Evolutionary conservation across 2,888 invertebrate genomes (phyloP), one percentile per base, ranked within the genome.

Genomic region (Torymus texanus): DNA sequence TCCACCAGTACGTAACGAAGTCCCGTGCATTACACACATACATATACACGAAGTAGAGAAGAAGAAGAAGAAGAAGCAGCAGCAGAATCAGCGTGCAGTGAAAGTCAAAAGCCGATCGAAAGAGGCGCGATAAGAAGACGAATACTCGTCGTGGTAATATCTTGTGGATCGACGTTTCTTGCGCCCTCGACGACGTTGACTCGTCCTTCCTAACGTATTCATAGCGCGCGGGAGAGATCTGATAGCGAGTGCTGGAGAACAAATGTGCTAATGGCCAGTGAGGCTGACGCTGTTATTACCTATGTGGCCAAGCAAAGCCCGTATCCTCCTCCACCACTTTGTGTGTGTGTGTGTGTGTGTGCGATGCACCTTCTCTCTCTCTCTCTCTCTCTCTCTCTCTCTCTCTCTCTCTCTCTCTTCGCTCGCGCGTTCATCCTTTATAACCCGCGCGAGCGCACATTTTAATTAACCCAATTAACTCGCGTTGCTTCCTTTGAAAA

Each of bases 251-350:
- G 5, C 68, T 8, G 41, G 8, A 58, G 81, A 83, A 85, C 85
- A 86, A 86, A 86, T 83, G 86, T 85, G 86, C 84, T 86, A 86
- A 86, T 85, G 85, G 84, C 72, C 81, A 41, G 70, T 18, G 61
- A 50, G 66, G 50, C 51, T 41, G 63, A n/a, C 55, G 74, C 41
- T 74, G 65, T 21, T 74, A 74, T 65, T 73, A 41, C 63, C 50
- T 59, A 50, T 51, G 41, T 50, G 59, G 18, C 10, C 56, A n/a
- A 12, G 53, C 41, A 8, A 5, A 8, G 10, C 41, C 41, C 41
- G 41, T 8, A 41, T 41, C 41, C 41, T 41, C 41, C 41, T 41
- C 41, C 41, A 41, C 41, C 8, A 41, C 41, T 0, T 41, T 41
- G 8, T 41, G 41, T 41, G 41, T 53, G 1, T 11, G 53, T 21